Base-by-base conservation (phyloP, 2,797 vertebrate genomes). In the Coranthus polyacanthus region DNA sequence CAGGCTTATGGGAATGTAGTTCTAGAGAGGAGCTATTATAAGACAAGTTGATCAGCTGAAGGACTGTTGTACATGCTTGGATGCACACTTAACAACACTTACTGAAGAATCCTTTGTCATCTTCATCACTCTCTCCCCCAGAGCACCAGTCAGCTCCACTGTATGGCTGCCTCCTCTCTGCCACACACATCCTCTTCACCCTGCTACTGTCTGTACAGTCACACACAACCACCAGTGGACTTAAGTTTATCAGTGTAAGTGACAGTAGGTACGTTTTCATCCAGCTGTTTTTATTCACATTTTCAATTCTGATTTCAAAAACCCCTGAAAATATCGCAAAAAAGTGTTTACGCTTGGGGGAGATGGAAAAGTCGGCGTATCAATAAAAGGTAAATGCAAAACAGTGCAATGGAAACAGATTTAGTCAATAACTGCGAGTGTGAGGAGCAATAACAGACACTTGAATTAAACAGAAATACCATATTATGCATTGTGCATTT, bases 81-180 rank as follows among this genome's bases (percentile, higher is more conserved):
- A 78, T 67, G 73, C n/a, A 54, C 68, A 56, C 10, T 49, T 75
- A 72, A 71, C 68, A 24, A 83, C 66, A 90, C 94, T 92, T 90
- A 95, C 94, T 95, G 88, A 94, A 95, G 91, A 95, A 95, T 82
- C 92, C 92, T 85, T 91, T 90, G 67, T 95, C 94, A 49, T 95
- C 94, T 78, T 95, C 94, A 24, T 95, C 94, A 76, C 93, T 95
- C 87, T 95, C 94, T 59, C 92, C 94, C 53, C 94, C 94, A 64
- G 94, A 95, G 87, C 93, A 94, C 94, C 94, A 95, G 89, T 95
- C 94, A 20, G 92, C 92, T 81, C 93, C 94, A 61, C 93, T 93
- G 83, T 93, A 93, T 3, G 92, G 92, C 83, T 92, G 90, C 87
- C 92, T 90, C 85, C 91, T 90, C 64, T 93, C 93, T 59, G 92